Conservation (phyloP, 2,797 vertebrate genomes). For the Sebastes oblongus region DNA sequence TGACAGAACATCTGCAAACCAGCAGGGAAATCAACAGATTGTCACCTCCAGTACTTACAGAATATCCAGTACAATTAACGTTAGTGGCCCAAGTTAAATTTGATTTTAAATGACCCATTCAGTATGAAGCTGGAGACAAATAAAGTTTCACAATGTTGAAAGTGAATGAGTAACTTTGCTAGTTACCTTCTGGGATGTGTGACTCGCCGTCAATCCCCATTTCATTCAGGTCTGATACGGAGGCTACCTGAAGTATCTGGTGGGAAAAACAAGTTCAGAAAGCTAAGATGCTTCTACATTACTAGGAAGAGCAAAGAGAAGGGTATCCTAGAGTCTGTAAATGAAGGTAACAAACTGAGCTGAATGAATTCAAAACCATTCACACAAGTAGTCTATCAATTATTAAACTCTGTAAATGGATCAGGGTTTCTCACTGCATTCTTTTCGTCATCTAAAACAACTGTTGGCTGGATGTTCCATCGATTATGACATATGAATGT, state of each 20-base stretch:
- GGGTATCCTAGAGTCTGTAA: neutral
- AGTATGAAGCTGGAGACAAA: neutral
- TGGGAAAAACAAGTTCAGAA: conserved; percentile 6
- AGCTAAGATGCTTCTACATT: neutral
- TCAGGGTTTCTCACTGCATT: neutral
- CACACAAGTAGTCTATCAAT: neutral
- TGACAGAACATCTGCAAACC: conserved; percentile 75
- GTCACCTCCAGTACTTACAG: neutral
- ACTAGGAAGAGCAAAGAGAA: neutral
- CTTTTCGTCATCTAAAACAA: neutral
- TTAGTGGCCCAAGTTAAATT: neutral
- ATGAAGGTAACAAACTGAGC: neutral
- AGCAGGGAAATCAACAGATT: neutral
- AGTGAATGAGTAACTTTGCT: neutral
- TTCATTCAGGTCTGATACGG: conserved; percentile 87
- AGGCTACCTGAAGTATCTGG: conserved; percentile 93
- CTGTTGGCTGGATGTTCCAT: neutral
- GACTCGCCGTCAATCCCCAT: conserved; percentile 78
- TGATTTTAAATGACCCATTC: neutral
- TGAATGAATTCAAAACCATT: neutral
- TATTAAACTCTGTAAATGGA: conserved; percentile 3
- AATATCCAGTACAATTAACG: neutral
- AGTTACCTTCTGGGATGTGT: conserved; percentile 63
- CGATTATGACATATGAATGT: neutral
- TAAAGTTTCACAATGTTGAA: neutral